These are phyloP conservation scores for Salticus scenicus DNA, from an alignment of 2,888 invertebrate species.

Conservation along the genomic window DNA sequence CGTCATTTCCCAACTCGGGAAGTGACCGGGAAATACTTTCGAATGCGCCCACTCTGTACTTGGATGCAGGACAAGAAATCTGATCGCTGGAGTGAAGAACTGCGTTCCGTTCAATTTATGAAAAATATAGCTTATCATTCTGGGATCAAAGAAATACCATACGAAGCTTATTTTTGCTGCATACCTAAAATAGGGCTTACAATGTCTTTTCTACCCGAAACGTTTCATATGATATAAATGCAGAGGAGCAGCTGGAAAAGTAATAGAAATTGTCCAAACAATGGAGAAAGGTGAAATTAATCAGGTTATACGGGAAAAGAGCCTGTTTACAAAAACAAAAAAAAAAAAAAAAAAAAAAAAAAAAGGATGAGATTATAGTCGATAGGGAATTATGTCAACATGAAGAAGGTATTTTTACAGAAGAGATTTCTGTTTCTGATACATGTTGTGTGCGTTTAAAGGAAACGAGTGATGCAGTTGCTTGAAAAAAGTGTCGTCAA, in stretches of 20 bases:
- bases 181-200: no score
- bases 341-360: no score
- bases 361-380: background rate
- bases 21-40: no score
- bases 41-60: no score
- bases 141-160: conserved; percentile 18
- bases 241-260: conserved; percentile 20
- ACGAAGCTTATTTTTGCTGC: conserved; percentile 12
- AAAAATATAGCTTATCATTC: conserved; percentile 22
- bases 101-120: no score
- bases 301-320: no score
- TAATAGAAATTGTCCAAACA: no score
- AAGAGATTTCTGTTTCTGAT: conserved; percentile 11
- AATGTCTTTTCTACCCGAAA: conserved; percentile 18
- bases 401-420: conserved; percentile 2
- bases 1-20: no score
- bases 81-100: no score
- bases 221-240: conserved; percentile 13
- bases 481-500: background rate
- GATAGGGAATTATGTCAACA: background rate
- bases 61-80: no score
- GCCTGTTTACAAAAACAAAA: no score
- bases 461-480: background rate
- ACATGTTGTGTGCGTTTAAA: background rate
- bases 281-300: no score